Base-by-base conservation (phyloP, 2,888 invertebrate species). In the Willowsia nigromaculata region DNA sequence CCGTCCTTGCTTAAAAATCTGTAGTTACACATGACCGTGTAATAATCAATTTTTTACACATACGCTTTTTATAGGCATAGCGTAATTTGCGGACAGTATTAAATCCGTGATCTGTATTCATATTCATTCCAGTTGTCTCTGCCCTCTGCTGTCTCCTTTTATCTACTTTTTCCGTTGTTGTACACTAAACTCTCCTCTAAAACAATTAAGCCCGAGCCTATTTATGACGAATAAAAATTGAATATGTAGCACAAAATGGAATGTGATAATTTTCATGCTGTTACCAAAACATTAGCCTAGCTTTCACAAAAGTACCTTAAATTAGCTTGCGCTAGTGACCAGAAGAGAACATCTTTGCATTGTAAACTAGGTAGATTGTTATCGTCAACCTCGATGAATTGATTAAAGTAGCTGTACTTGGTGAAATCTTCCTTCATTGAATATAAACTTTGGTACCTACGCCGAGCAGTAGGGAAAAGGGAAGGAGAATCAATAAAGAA, bases 31-130 rank as follows among this genome's bases (percentile, higher is more conserved):
- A 74, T 59, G 53, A 68, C 47, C 82, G 65, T 82, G 65, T 50
- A 82, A 71, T 71, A 85, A 85, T 85, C 74, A 76, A 85, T 82
- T 82, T 82, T 65, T 65, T 82, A 65, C 82, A 68, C 76, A 47
- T 68, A 43, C 22, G 3, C 78, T n/a, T 30, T 78, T 78, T 80
- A 56, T 15, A 80, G 13, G 59, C 80, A 76, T 76, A 30, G 25
- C 33, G 40, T 76, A 76, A 50, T 71, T 43, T 53, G 74, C 27
- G 47, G 47, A 47, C 27, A 47, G 43, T 74, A 76, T 76, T 74
- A 76, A 76, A 76, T 50, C 76, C 76, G 50, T 76, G 76, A 76
- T 76, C 50, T 33, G 25, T 76, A 76, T 76, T 76, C 76, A 76
- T 76, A 76, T 50, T 76, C 76, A 76, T 50, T 50, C 76, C 76